Conservation (phyloP, 1,140 invertebrate genomes). For the Eumeta japonica region DNA sequence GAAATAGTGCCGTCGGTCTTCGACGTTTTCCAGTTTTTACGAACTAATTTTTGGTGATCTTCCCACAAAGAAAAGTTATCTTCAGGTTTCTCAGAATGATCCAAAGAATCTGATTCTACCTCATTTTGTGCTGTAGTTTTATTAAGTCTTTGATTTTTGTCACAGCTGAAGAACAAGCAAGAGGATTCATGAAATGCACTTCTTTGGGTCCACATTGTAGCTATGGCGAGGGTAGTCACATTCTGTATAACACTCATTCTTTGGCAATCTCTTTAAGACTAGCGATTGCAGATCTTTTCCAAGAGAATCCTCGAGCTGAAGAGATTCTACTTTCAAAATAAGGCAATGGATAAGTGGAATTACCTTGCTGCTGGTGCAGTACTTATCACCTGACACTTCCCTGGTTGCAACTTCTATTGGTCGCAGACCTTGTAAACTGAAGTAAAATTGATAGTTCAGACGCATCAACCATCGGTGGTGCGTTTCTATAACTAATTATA, state of each 20-base stretch:
- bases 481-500: constrained; percentile 21
- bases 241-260: constrained; percentile 24
- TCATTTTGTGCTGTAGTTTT: constrained; percentile 6
- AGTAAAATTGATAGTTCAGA: constrained; percentile 25
- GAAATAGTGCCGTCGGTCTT: constrained; percentile 18
- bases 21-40: constrained; percentile 14
- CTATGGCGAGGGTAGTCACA: constrained; percentile 8
- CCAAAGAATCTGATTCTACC: constrained; percentile 14
- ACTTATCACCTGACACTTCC: constrained; percentile 41
- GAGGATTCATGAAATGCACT: constrained; percentile 8
- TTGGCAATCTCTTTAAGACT: constrained; percentile 18
- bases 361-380: constrained; percentile 36
- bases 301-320: constrained; percentile 14
- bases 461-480: constrained; percentile 28
- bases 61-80: constrained; percentile 12
- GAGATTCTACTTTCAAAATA: constrained; percentile 20
- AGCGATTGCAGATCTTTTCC: constrained; percentile 15
- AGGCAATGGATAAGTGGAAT: constrained; percentile 41
- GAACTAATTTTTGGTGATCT: too few relatives aligned
- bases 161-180: constrained; percentile 5
- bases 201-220: constrained; percentile 9
- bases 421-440: constrained; percentile 22
- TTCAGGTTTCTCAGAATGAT: constrained; percentile 14
- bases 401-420: constrained; percentile 36
- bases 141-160: constrained; percentile 9